Percentiles rank a stretch among this genome's conserved stretches.
Evolutionary conservation across 1,140 invertebrate species (phyloP).

Genomic region (Drosophila varians): DNA sequence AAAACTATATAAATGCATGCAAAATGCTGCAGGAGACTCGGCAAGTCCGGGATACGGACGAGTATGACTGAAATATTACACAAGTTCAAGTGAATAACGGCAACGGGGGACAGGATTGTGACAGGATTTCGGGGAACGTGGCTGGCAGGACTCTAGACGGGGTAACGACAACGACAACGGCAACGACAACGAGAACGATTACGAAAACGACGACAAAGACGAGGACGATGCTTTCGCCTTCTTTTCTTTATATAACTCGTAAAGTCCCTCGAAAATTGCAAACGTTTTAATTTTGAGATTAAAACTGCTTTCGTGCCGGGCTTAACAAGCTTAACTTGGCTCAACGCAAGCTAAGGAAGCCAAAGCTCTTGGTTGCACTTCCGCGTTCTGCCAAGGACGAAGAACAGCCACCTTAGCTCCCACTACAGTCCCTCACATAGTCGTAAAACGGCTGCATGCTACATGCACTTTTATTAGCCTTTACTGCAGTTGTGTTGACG

Average conservation of each 20-base stretch:
- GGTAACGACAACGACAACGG: conserved; percentile 19
- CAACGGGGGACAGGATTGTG: conserved; percentile 45
- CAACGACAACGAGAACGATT: conserved; percentile 23
- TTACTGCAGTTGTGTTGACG: conserved; percentile 73
- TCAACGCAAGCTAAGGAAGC: conserved; percentile 47
- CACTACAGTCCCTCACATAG: background rate
- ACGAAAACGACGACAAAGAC: conserved; percentile 42
- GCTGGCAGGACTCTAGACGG: conserved; percentile 15
- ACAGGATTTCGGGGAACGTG: too few species aligned
- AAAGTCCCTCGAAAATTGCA: conserved; percentile 75
- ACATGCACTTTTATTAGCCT: conserved; percentile 80
- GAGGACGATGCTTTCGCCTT: conserved; percentile 25
- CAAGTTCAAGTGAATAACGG: conserved; percentile 80
- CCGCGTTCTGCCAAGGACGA: conserved; percentile 53
- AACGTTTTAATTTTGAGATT: conserved; percentile 83
- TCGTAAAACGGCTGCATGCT: conserved; percentile 64
- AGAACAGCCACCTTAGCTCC: conserved; percentile 11
- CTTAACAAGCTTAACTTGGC: conserved; percentile 80
- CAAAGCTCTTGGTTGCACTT: conserved; percentile 35
- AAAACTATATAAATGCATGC: conserved; percentile 71
- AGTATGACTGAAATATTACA: conserved; percentile 64
- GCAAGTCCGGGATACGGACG: conserved; percentile 12
- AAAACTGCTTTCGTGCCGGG: conserved; percentile 78
- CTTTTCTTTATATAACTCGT: conserved; percentile 72
- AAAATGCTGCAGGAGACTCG: conserved; percentile 26